Evolutionary conservation across 2,113 vertebrate genomes (phyloP).

Genomic region (Perognathus longimembris): DNA sequence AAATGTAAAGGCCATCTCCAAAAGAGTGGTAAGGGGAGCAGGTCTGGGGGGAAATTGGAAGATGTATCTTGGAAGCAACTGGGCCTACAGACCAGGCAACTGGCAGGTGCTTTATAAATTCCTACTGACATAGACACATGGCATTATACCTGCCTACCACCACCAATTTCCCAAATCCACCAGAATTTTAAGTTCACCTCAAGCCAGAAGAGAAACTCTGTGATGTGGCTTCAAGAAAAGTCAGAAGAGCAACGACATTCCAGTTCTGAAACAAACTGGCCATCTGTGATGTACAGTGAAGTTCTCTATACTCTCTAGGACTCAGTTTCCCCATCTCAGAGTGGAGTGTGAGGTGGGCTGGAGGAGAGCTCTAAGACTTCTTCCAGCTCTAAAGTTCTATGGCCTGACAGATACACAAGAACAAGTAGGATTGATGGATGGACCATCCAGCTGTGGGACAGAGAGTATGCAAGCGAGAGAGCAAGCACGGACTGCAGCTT

Average conservation of each 20-base stretch:
- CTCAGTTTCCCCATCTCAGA: not conserved
- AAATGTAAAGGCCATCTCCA: not conserved
- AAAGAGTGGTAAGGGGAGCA: not conserved
- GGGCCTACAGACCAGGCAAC: not conserved
- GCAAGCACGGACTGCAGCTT: not conserved
- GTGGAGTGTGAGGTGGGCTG: not conserved
- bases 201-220: not conserved
- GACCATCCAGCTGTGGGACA: not conserved
- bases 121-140: not conserved
- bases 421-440: not conserved
- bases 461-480: not conserved
- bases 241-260: not conserved
- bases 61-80: not conserved
- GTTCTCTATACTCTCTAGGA: not conserved
- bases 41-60: not conserved
- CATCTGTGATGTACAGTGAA: not conserved
- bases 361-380: not conserved
- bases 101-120: not conserved
- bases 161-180: not conserved
- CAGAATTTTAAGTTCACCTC: not conserved
- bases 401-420: not conserved
- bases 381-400: not conserved
- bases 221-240: not conserved
- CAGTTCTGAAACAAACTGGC: not conserved
- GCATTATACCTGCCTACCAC: rapidly evolving